These are phyloP conservation scores for Podargus strigoides DNA, from an alignment of 2,797 vertebrate species.

Conservation along the genomic window DNA sequence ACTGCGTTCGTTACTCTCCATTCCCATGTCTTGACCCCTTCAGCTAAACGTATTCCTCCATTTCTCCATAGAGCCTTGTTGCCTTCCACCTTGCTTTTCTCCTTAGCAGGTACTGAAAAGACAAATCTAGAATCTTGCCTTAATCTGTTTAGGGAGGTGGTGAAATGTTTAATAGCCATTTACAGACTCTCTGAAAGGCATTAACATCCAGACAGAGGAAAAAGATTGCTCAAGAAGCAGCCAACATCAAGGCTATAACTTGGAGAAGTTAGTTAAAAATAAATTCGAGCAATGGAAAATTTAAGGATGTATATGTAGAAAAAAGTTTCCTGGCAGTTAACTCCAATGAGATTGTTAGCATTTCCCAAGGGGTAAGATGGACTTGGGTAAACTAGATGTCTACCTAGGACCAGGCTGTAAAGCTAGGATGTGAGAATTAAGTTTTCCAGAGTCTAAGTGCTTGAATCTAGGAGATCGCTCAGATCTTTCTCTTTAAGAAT, in stretches of 20 bases:
- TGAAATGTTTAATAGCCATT: not conserved
- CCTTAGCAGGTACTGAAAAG: not conserved
- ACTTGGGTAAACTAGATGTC: not conserved
- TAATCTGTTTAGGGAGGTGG: not conserved
- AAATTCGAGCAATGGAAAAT: not conserved
- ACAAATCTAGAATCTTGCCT: not conserved
- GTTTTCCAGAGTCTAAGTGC: not conserved
- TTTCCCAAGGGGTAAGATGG: not conserved
- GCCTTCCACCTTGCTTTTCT: not conserved
- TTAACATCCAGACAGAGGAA: not conserved
- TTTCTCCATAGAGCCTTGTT: not conserved
- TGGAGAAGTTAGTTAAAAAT: not conserved
- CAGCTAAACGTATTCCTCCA: not conserved
- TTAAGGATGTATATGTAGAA: not conserved
- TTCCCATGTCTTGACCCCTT: not conserved
- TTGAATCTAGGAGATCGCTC: not conserved
- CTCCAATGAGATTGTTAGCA: not conserved
- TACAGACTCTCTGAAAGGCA: not conserved
- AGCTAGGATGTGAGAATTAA: not conserved
- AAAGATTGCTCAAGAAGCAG: not conserved
- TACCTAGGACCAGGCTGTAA: not conserved
- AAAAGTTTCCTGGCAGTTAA: not conserved
- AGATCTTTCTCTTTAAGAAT: not conserved
- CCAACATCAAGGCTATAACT: not conserved
- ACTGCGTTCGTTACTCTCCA: not conserved